Conservation (phyloP, 1,140 invertebrate genomes). For the Bombus superbus region DNA sequence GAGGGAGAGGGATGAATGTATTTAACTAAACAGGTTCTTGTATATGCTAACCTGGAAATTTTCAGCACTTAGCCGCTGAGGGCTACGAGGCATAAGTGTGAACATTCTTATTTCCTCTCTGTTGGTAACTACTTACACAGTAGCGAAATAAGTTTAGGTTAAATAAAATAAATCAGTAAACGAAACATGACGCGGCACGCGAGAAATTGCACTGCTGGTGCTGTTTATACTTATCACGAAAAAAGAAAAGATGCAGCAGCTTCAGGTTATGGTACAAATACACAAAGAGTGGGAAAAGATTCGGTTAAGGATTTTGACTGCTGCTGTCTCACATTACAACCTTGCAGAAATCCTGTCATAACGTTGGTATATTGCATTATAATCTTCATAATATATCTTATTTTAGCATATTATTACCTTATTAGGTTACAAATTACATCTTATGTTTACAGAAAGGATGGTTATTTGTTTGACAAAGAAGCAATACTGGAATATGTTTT, state of each 20-base stretch:
- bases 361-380: slow-evolving; percentile 84
- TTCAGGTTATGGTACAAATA: slow-evolving; percentile 95
- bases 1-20: fast-evolving
- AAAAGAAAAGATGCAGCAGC: slow-evolving; percentile 97
- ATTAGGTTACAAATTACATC: neutral
- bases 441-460: slow-evolving; percentile 89
- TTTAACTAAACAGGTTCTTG: too few species aligned
- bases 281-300: slow-evolving; percentile 95
- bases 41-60: too few species aligned
- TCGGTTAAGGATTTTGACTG: slow-evolving; percentile 99
- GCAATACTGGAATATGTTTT: slow-evolving; percentile 98
- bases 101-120: too few species aligned
- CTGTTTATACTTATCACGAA: slow-evolving; percentile 99
- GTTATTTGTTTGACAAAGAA: slow-evolving; percentile 98
- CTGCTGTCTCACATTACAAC: slow-evolving; percentile 98
- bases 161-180: neutral
- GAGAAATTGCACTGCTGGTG: slow-evolving; percentile 98
- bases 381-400: neutral
- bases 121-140: too few species aligned
- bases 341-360: slow-evolving; percentile 94
- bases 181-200: slow-evolving; percentile 95
- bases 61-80: too few species aligned
- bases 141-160: too few species aligned
- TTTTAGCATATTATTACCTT: neutral
- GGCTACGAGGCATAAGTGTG: too few species aligned